These are phyloP conservation scores for Lycaon pictus DNA, from an alignment of 2,113 vertebrate genomes.

Conservation along the genomic window DNA sequence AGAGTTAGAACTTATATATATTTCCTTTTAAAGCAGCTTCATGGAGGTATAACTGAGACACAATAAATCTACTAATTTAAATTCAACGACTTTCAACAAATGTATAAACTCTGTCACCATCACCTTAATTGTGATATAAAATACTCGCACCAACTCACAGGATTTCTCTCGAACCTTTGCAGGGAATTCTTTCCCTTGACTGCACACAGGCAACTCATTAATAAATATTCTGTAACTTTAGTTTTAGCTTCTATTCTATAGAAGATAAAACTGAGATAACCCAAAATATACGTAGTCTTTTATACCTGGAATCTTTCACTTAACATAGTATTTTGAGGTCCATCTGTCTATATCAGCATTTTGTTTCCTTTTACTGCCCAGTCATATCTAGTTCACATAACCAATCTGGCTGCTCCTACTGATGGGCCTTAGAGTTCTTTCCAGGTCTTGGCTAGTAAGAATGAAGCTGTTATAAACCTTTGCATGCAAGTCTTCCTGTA, in stretches of 20 bases:
- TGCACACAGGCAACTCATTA: neutral
- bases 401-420: neutral
- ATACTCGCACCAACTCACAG: neutral
- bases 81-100: constrained; percentile 5
- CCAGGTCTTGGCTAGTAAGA: neutral
- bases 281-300: neutral
- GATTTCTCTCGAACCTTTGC: neutral
- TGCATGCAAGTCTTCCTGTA: neutral
- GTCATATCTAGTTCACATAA: neutral
- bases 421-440: neutral
- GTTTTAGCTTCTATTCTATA: neutral
- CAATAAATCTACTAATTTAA: neutral
- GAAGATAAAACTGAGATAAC: neutral
- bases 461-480: neutral
- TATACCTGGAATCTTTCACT: neutral
- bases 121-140: neutral
- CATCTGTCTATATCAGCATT: no score
- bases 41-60: neutral
- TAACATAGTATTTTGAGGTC: neutral
- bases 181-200: neutral
- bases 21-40: neutral
- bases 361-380: neutral
- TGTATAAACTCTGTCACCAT: neutral
- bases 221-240: neutral
- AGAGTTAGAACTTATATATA: neutral